These are phyloP conservation scores for Brachyopa scutellaris DNA, from an alignment of 2,888 invertebrate species.

Conservation along the genomic window DNA sequence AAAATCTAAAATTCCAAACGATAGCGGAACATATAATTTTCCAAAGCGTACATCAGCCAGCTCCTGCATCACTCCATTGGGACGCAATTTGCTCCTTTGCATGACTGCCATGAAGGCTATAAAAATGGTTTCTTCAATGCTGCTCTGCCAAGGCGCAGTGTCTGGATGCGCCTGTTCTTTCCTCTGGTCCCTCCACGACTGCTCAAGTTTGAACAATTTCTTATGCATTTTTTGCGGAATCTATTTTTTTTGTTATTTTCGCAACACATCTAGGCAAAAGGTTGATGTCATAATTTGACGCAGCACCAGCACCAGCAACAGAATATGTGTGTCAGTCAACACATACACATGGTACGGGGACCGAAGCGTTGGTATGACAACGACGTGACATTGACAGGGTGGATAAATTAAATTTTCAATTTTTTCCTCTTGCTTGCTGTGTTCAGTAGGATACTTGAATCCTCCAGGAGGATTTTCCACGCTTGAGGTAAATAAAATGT, in stretches of 20 bases:
- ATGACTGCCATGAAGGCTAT: conserved; percentile 63
- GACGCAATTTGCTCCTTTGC: conserved; percentile 71
- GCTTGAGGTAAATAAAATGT: conserved; percentile 72
- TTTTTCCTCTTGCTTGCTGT: conserved; percentile 23
- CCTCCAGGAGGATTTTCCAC: conserved; percentile 59
- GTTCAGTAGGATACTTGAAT: conserved; percentile 47
- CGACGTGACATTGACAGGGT: conserved; percentile 71
- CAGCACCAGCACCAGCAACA: conserved; percentile 48
- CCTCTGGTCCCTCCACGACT: not conserved
- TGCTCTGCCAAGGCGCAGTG: conserved; percentile 19
- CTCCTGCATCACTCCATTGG: conserved; percentile 69
- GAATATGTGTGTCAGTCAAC: conserved; percentile 71
- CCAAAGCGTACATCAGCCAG: conserved; percentile 66
- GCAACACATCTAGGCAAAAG: conserved; percentile 37
- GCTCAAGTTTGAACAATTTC: conserved; percentile 28
- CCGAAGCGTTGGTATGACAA: conserved; percentile 52
- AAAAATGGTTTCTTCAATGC: conserved; percentile 59
- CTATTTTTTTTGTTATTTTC: conserved; percentile 1
- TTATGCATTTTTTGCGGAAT: conserved; percentile 42
- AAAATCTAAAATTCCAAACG: conserved; percentile 72
- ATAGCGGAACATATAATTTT: conserved; percentile 71
- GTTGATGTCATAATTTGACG: conserved; percentile 71
- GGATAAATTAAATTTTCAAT: conserved; percentile 69
- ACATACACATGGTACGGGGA: conserved; percentile 8
- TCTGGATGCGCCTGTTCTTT: not conserved